Conservation (phyloP, 2,888 invertebrate species). For the Dioctria linearis region DNA sequence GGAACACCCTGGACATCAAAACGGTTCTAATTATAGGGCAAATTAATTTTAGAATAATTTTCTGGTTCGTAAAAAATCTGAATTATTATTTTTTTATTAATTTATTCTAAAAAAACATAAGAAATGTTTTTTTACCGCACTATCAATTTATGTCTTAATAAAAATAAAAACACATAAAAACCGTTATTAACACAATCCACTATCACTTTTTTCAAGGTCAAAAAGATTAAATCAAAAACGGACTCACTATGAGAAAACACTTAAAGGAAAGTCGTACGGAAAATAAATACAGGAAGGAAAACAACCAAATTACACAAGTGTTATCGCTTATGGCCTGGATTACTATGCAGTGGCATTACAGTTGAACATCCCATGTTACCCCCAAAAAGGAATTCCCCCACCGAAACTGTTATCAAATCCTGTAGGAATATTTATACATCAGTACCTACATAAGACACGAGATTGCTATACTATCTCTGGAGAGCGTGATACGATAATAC, state of each 20-base stretch:
- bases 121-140: too few relatives aligned
- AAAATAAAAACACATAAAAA: background rate
- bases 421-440: background rate
- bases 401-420: conserved; percentile 22
- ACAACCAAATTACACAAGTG: conserved; percentile 44
- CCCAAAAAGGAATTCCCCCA: conserved; percentile 34
- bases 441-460: background rate
- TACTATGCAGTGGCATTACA: conserved; percentile 50
- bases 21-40: too few relatives aligned
- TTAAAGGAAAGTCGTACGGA: conserved; percentile 2
- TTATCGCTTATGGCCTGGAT: conserved; percentile 51
- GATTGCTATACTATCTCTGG: background rate
- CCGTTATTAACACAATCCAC: background rate
- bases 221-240: background rate
- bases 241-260: background rate
- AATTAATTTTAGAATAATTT: too few relatives aligned
- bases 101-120: too few relatives aligned
- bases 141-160: background rate
- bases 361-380: conserved; percentile 25
- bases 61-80: too few relatives aligned
- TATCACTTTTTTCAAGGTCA: background rate
- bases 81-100: too few relatives aligned
- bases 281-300: conserved; percentile 18
- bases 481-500: background rate
- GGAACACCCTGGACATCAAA: too few relatives aligned